phyloP scores from a whole-genome alignment of 2,888 invertebrate genomes.

The Netelia melanura region DNA sequence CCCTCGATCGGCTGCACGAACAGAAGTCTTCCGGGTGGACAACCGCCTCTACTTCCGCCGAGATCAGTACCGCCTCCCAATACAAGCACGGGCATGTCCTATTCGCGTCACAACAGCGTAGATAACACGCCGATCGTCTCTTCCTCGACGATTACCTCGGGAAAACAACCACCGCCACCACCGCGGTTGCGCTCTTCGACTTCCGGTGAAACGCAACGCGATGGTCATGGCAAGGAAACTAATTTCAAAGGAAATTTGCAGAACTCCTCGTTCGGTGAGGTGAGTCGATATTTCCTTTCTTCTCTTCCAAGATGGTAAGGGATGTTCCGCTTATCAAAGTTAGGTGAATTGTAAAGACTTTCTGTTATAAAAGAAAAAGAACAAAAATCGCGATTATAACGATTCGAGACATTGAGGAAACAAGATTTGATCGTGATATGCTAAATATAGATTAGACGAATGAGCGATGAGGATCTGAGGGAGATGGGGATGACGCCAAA shows the following conservation, averaged over 20 bases:
- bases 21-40: constrained; percentile 75
- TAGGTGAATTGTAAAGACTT: no score
- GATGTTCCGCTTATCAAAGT: no score
- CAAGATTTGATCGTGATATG: constrained; percentile 52
- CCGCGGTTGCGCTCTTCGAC: constrained; percentile 80
- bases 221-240: constrained; percentile 81
- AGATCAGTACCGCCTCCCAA: constrained; percentile 78
- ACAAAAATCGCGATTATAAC: background rate
- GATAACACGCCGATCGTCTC: constrained; percentile 74
- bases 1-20: constrained; percentile 74
- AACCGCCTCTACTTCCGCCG: constrained; percentile 76
- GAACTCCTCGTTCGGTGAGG: constrained; percentile 84
- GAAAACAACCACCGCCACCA: constrained; percentile 80
- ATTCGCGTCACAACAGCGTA: constrained; percentile 77
- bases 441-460: constrained; percentile 86
- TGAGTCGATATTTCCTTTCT: constrained; percentile 63
- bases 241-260: constrained; percentile 83
- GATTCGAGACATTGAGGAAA: background rate
- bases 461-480: constrained; percentile 88
- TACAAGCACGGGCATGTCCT: constrained; percentile 74
- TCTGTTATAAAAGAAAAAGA: background rate
- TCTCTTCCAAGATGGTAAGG: background rate
- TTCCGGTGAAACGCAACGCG: constrained; percentile 80
- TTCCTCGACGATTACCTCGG: constrained; percentile 56
- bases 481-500: constrained; percentile 86